These are phyloP conservation scores for Mormyrus iriodes DNA, from an alignment of 2,113 vertebrate genomes.

Conservation along the genomic window DNA sequence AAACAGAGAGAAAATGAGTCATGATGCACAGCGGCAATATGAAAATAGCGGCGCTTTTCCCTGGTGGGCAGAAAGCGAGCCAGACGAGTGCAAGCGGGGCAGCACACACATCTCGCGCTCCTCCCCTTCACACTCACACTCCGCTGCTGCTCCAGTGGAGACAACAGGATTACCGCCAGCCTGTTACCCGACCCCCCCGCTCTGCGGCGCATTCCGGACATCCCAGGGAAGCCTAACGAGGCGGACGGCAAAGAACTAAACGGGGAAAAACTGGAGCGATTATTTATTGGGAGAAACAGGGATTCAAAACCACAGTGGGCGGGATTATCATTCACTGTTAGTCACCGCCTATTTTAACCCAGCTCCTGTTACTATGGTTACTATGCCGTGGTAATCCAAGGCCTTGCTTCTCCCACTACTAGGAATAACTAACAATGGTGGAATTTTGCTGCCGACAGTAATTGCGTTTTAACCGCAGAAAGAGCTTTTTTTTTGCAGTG, in stretches of 20 bases:
- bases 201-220: conserved; percentile 31
- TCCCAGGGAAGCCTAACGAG: background rate
- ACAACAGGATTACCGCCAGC: conserved; percentile 29
- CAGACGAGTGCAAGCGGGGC: conserved; percentile 5
- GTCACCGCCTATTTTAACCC: background rate
- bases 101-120: conserved; percentile 34
- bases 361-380: background rate
- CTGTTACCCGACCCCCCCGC: conserved; percentile 9
- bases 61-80: background rate
- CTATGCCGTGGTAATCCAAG: background rate
- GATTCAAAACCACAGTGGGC: background rate
- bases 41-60: conserved; percentile 25
- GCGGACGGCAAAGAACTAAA: background rate
- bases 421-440: background rate
- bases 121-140: conserved; percentile 38
- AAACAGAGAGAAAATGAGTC: conserved; percentile 17
- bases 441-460: background rate
- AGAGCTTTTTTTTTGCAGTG: background rate
- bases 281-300: background rate
- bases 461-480: background rate
- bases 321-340: background rate
- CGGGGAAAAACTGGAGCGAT: background rate
- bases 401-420: background rate
- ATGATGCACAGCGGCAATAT: conserved; percentile 25
- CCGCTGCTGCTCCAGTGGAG: conserved; percentile 26